Evolutionary conservation across 2,113 vertebrate genomes (phyloP).

Genomic region (Nematolebias whitei): DNA sequence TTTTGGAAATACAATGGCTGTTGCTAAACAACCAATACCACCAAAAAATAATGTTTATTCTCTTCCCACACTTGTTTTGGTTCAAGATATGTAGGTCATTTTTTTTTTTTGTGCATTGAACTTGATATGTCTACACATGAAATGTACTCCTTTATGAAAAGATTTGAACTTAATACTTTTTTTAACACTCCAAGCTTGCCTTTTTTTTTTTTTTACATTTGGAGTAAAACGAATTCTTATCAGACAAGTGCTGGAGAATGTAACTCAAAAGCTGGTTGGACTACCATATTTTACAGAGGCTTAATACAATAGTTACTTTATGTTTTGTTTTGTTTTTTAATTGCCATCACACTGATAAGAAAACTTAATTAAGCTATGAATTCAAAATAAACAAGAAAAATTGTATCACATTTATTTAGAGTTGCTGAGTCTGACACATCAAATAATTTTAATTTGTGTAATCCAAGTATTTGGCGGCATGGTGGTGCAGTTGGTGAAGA

Average conservation of each 20-base stretch:
- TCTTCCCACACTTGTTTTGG: constrained; percentile 1
- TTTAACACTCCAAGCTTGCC: background rate
- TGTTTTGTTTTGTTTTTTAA: background rate
- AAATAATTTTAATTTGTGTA: too few relatives aligned
- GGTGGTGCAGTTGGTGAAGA: too few relatives aligned
- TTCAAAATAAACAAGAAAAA: background rate
- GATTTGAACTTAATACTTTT: background rate
- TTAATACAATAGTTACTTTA: too few relatives aligned
- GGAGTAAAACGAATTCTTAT: too few relatives aligned
- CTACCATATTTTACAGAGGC: too few relatives aligned
- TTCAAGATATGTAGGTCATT: background rate
- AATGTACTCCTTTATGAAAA: too few relatives aligned
- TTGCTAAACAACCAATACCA: constrained; percentile 6
- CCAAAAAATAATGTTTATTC: background rate
- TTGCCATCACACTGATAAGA: background rate
- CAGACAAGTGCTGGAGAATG: too few relatives aligned
- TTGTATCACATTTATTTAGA: too few relatives aligned
- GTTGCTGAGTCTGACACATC: too few relatives aligned
- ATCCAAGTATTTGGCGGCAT: too few relatives aligned
- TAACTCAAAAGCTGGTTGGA: too few relatives aligned
- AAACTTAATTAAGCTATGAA: background rate
- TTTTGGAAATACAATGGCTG: constrained; percentile 3
- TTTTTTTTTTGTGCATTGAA: background rate
- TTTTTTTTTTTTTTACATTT: background rate
- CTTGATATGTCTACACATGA: background rate